Conservation (phyloP, 2,797 vertebrate species). For the Cirrhinus mrigala region DNA sequence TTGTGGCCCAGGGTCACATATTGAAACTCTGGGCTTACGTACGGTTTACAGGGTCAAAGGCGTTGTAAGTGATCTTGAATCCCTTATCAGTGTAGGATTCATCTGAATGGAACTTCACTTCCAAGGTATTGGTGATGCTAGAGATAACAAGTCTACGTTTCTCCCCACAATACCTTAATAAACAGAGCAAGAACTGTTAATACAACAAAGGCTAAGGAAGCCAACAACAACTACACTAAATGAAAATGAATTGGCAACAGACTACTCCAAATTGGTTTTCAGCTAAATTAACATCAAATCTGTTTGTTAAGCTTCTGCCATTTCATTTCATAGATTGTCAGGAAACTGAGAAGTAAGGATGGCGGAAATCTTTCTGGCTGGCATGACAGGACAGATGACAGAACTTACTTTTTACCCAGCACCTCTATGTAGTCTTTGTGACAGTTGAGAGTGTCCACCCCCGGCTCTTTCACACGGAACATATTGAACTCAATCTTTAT, state of each 20-base stretch:
- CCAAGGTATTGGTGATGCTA: constrained; percentile 67
- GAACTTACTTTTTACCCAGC: constrained; percentile 73
- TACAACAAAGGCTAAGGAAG: not conserved
- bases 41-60: constrained; percentile 78
- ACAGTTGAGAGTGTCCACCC: constrained; percentile 71
- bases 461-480: constrained; percentile 82
- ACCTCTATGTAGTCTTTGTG: constrained; percentile 82
- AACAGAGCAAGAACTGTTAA: not conserved
- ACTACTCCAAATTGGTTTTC: not conserved
- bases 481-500: constrained; percentile 77
- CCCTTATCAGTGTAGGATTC: constrained; percentile 82
- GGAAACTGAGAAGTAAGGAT: not conserved
- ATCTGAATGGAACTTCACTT: constrained; percentile 79
- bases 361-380: not conserved
- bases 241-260: not conserved
- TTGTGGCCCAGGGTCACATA: too few relatives aligned
- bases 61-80: constrained; percentile 74
- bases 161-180: constrained; percentile 81
- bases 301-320: not conserved
- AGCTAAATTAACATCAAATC: not conserved
- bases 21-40: constrained; percentile 61
- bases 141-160: constrained; percentile 67
- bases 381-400: not conserved
- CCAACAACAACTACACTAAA: not conserved
- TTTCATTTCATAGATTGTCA: not conserved